Evolutionary conservation across 2,888 invertebrate species (phyloP), one percentile per base, ranked within the genome.

Genomic region (Zaprionus bogoriensis): DNA sequence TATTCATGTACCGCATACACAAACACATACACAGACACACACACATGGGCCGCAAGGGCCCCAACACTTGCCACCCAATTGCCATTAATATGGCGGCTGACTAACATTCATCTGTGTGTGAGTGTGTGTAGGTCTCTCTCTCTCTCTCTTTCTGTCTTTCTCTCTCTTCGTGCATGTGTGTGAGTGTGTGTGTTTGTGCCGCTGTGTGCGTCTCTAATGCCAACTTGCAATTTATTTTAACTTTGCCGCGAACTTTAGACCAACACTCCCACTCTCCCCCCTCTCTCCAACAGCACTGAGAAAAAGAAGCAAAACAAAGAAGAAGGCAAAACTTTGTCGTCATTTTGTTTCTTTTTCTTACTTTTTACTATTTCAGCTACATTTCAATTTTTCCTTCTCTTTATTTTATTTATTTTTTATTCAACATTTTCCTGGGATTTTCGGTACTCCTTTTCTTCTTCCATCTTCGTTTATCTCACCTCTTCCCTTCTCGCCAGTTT

Each of bases 31-130:
- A 66, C 59, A 70, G 63, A 64, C 66, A 80, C 74, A 70, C 70
- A 76, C 62, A 80, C 67, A 73, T 36, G 73, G 68, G 74, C 74
- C 51, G 68, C 58, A 62, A 70, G 74, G 70, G 68, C 71, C 70
- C 62, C 75, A 75, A 70, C 75, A 78, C 69, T 87, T 87, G 79
- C 83, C 87, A 79, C 88, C 87, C 89, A 88, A 89, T 88, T 89
- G 87, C 88, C 89, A 88, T 88, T 88, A 88, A 88, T 88, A 88
- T 87, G 81, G 88, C 87, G 88, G 81, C 88, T 81, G 83, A 83
- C 87, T 87, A 88, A 79, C 69, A 77, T 84, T 68, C 66, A 58
- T 68, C 67, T 70, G 62, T 71, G 50, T 65, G 14, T 38, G 48
- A 44, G 19, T 52, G 30, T 50, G 38, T 58, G 39, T n/a, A n/a